Base-by-base conservation (phyloP, 2,888 invertebrate species). In the Ophion obscuratus region DNA sequence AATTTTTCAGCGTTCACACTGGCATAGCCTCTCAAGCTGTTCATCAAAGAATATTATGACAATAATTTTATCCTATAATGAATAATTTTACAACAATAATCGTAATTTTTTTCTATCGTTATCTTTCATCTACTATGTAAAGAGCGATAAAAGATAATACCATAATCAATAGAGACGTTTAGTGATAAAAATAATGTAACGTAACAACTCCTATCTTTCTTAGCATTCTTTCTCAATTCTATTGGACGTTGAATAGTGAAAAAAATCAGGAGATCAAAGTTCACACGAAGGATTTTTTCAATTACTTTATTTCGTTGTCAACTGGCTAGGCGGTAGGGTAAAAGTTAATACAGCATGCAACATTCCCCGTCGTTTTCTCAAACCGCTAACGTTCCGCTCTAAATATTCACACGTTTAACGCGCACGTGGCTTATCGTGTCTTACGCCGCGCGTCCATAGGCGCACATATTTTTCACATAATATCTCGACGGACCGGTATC, bases 311-410 rank as follows among this genome's bases (percentile, higher is more conserved):
- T 78, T 73, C n/a, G 74, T 78, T 77, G 77, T 70, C 73, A 40
- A 81, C 77, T 24, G 64, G 71, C 47, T 20, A 40, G 70, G 68
- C 59, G 59, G 27, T 67, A 67, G 67, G 83, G 61, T 71, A 62
- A 47, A 59, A 66, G 62, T 73, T 57, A 77, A 83, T 73, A 59
- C 67, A 17, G 27, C 86, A 61, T 67, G 73, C 78, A 74, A 27
- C 74, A 80, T 67, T 86, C 78, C 86, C 86, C 78, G 84, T 86
- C 86, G 68, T 86, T 86, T 86, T 86, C 83, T 84, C 68, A 86
- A 86, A 84, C 81, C 74, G 86, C 70, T 74, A 81, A 84, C 86
- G 86, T 86, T 86, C 83, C 86, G 86, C 86, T 86, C 86, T 84
- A 71, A 86, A 86, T 86, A 84, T 84, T 84, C 84, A 75, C 75